Evolutionary conservation across 2,888 invertebrate species (phyloP), one percentile per base, ranked within the genome.

Genomic region (Xestia xanthographa): DNA sequence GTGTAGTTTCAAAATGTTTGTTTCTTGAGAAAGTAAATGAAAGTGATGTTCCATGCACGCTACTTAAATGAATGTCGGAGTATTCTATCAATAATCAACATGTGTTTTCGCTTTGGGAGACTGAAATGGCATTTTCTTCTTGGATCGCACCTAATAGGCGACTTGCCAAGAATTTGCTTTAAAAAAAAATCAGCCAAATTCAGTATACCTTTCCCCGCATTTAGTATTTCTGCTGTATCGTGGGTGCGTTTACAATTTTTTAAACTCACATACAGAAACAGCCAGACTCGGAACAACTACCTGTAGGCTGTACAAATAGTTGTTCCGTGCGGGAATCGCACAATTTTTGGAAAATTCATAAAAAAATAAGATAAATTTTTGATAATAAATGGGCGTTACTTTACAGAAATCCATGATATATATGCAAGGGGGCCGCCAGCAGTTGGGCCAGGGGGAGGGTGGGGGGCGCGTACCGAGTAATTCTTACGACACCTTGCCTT

Each of bases 11-110:
- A 50, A 50, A 71, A 60, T 77, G 53, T 80, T 72, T 82, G 67
- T 68, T 14, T 65, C 29, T 60, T 12, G 77, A 8, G 78, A 80
- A 83, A 80, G 83, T 45, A 34, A 48, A 67, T 4, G 80, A 71
- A 82, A 80, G 78, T 66, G 62, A 26, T 43, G n/a, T 17, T 14
- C 9, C 4, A n/a, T 17, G 26, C 20, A 41, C 22, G 79, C 17
- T 50, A n/a, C n/a, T n/a, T n/a, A 66, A 82, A 82, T 58, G 58
- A 8, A 26, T 17, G 63, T 22, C 29, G 14, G n/a, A 50, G 43
- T 56, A 38, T 60, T 65, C 26, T 65, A 78, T 60, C 83, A 80
- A 76, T 29, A 82, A 26, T 26, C 29, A n/a, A 41, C 34, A 20
- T 29, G 14, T 0, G 43, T 58, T 80, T 80, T 71, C 69, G 3